Percentiles rank a stretch among this genome's conserved stretches.
Evolutionary conservation across 2,888 invertebrate species (phyloP).

Genomic region (Dryocosmus kuriphilus): DNA sequence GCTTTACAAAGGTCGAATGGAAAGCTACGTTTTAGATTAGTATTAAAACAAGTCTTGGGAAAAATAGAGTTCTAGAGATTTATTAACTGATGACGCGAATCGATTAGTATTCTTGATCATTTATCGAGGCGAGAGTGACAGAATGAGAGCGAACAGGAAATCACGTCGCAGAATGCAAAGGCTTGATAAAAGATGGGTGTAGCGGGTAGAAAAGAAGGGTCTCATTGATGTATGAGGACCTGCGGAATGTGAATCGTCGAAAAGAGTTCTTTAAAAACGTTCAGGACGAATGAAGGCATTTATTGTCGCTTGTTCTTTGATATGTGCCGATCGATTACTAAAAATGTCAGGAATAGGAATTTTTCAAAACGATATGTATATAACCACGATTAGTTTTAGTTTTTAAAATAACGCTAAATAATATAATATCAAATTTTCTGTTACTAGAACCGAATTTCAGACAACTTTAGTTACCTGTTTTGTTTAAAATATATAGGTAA

Average conservation of each 20-base stretch:
- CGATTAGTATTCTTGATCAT: slow-evolving; percentile 12
- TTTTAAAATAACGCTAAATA: no score
- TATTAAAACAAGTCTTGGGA: background rate
- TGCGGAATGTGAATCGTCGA: slow-evolving; percentile 45
- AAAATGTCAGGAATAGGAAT: no score
- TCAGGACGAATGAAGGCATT: slow-evolving; percentile 63
- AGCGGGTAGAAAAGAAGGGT: slow-evolving; percentile 52
- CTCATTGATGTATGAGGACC: slow-evolving; percentile 57
- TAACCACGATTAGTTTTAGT: no score
- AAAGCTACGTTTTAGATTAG: slow-evolving; percentile 16
- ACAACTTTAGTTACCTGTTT: no score
- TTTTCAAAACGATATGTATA: no score
- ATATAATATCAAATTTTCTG: no score
- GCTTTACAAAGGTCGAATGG: slow-evolving; percentile 20
- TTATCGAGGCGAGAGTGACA: background rate
- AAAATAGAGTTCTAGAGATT: slow-evolving; percentile 5
- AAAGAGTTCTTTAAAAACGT: slow-evolving; percentile 44
- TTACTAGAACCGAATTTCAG: no score
- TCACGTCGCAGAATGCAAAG: slow-evolving; percentile 41
- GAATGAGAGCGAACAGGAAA: slow-evolving; percentile 42
- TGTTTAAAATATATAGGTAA: background rate
- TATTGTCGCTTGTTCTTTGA: slow-evolving; percentile 69
- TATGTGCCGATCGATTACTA: slow-evolving; percentile 35
- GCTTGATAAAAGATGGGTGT: slow-evolving; percentile 46
- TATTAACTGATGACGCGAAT: slow-evolving; percentile 25